Base-by-base conservation (phyloP, 1,140 invertebrate genomes). In the Tenebrio molitor region DNA sequence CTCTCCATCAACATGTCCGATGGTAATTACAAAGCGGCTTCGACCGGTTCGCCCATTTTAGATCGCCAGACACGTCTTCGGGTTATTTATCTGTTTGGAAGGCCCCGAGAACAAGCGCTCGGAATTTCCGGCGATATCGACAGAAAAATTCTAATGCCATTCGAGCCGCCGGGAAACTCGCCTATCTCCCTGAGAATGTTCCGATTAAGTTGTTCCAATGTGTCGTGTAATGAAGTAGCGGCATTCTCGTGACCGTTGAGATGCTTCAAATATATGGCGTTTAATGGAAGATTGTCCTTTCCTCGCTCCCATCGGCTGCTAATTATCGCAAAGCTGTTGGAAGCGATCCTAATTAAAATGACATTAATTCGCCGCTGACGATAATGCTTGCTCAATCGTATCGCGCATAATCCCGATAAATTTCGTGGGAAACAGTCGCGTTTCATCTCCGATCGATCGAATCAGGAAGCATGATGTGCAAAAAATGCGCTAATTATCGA, bases 171-270 rank as follows among this genome's bases (percentile, higher is more conserved):
- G 3, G 25, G 25, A 29, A 39, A 58, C 50, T 58, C 12, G 23
- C 3, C 12, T 58, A 58, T 33, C 50, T 58, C 17, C 5, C 10
- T n/a, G 23, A 33, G 50, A 58, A 58, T 29, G 50, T 14, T 39
- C 23, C 21, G 23, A 58, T 58, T 58, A 58, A 58, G 50, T 29
- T 58, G 50, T 58, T 50, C 44, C 21, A 58, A 15, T 29, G 29
- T 58, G 50, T 58, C 50, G 50, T 58, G 50, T 58, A 58, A 58
- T 58, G 50, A 58, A 58, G 50, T 58, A 58, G 50, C 50, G 10
- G 23, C 50, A 58, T 58, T 58, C 50, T 58, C 23, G 21, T 23
- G 23, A 58, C 21, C 29, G 50, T 29, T 58, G 50, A 58, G 50
- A 58, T 58, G 15, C n/a, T 58, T 58, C n/a, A 58, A 25, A 25